phyloP scores from a whole-genome alignment of 2,888 invertebrate species.

The Acanthosoma haemorrhoidale region DNA sequence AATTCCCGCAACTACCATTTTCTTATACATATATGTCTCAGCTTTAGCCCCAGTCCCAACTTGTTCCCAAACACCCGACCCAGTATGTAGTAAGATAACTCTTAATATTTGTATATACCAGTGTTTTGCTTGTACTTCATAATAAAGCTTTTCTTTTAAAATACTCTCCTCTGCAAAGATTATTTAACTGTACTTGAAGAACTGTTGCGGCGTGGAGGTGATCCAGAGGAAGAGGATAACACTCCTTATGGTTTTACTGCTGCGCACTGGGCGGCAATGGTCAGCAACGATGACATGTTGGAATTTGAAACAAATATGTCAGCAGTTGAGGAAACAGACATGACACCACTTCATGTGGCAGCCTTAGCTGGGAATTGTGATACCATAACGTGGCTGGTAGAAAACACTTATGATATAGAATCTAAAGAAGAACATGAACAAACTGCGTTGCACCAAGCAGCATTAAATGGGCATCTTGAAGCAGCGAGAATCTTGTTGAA shows the following conservation, averaged over 20 bases:
- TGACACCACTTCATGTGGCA: neutral
- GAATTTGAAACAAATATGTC: neutral
- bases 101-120: too few relatives aligned
- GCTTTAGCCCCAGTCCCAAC: too few relatives aligned
- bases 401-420: conserved; percentile 9
- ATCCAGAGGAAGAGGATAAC: neutral
- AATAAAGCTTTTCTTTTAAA: too few relatives aligned
- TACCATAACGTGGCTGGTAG: neutral
- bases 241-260: neutral
- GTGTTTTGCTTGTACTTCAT: too few relatives aligned
- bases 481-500: neutral
- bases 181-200: too few relatives aligned
- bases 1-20: too few relatives aligned
- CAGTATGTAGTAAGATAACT: too few relatives aligned
- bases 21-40: too few relatives aligned
- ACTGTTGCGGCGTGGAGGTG: neutral
- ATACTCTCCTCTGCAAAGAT: too few relatives aligned
- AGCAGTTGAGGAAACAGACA: neutral
- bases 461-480: neutral
- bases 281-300: neutral
- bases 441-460: neutral
- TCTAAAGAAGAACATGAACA: neutral
- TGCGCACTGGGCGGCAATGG: neutral
- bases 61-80: too few relatives aligned
- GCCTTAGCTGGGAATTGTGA: neutral